A percentile compares a stretch with the other conserved stretches of the same genome.
Conservation (phyloP, 2,888 invertebrate genomes). For the Oxytorus armatus region DNA sequence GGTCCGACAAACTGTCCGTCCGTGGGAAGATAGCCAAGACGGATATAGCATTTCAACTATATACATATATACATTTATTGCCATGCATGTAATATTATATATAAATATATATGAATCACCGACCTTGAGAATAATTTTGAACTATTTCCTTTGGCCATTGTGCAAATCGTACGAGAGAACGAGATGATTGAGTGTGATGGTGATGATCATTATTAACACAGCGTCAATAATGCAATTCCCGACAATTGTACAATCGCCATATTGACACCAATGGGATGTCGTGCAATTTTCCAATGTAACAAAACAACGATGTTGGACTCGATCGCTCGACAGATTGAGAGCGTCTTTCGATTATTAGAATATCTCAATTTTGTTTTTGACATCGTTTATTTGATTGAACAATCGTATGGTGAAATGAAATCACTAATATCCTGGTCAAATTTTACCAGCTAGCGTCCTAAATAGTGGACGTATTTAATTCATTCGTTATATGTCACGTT, state of each 20-base stretch:
- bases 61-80: conserved; percentile 14
- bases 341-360: not conserved
- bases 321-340: not conserved
- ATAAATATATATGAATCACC: not conserved
- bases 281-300: conserved; percentile 10
- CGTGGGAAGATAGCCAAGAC: conserved; percentile 50
- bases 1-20: conserved; percentile 23
- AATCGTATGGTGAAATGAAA: no score
- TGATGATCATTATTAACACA: conserved; percentile 25
- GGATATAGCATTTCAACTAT: conserved; percentile 11
- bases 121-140: conserved; percentile 35
- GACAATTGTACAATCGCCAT: conserved; percentile 35
- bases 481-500: no score
- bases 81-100: not conserved
- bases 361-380: not conserved
- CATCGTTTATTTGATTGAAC: no score
- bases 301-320: not conserved
- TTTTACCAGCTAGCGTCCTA: no score
- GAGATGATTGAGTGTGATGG: conserved; percentile 31
- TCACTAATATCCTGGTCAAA: no score
- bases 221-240: conserved; percentile 28
- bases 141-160: conserved; percentile 46
- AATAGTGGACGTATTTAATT: no score
- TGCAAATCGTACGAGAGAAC: conserved; percentile 5
- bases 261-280: conserved; percentile 25